phyloP scores from a whole-genome alignment of 2,888 invertebrate species.

The Epinotia ramella region DNA sequence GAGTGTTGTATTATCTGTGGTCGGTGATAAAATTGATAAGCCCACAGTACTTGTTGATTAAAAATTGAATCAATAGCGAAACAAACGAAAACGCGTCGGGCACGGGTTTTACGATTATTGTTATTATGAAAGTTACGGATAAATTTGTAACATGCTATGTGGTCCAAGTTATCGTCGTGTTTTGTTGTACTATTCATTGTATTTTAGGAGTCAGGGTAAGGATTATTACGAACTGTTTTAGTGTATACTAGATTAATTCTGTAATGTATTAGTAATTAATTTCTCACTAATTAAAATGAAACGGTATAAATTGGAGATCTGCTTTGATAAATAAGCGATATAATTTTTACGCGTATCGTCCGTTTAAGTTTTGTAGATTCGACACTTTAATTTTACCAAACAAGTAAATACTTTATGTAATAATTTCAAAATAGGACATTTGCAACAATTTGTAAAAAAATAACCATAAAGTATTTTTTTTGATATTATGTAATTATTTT shows the following conservation, averaged over 20 bases:
- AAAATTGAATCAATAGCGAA: constrained; percentile 47
- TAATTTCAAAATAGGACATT: too few relatives aligned
- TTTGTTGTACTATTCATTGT: constrained; percentile 51
- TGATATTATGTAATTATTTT: too few relatives aligned
- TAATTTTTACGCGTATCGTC: not conserved
- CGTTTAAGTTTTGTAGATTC: not conserved
- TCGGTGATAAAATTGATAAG: constrained; percentile 50
- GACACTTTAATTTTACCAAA: too few relatives aligned
- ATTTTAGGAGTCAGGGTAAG: constrained; percentile 64
- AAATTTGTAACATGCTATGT: constrained; percentile 48
- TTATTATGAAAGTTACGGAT: constrained; percentile 56
- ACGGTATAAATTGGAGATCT: not conserved
- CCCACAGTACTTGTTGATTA: constrained; percentile 52
- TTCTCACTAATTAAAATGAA: not conserved
- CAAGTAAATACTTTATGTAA: too few relatives aligned
- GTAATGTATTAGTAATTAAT: not conserved
- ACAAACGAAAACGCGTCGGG: constrained; percentile 25
- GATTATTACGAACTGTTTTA: constrained; percentile 31
- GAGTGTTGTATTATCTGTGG: constrained; percentile 33
- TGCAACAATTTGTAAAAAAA: too few relatives aligned
- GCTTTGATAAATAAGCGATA: not conserved
- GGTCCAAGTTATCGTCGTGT: constrained; percentile 54
- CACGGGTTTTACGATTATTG: constrained; percentile 31
- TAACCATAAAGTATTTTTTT: too few relatives aligned
- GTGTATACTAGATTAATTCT: not conserved